A percentile compares a stretch with the other conserved stretches of the same genome.
phyloP scores from a whole-genome alignment of 2,113 vertebrate species.

The Gymnorhina tibicen region DNA sequence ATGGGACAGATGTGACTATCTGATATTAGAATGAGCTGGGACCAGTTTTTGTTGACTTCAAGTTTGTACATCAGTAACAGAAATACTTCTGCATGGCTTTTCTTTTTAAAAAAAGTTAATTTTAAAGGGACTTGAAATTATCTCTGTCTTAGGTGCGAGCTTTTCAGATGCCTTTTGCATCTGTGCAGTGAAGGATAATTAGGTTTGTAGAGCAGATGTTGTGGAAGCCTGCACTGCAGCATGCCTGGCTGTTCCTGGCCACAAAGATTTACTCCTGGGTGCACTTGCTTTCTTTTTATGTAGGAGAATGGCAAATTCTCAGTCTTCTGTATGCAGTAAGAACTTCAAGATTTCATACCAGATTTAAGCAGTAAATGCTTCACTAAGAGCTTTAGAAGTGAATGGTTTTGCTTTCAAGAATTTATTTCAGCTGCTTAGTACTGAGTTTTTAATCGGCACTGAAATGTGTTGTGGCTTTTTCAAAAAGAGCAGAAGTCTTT shows the following conservation, averaged over 20 bases:
- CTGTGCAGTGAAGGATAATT: constrained; percentile 29
- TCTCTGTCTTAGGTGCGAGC: not conserved
- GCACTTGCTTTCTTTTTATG: constrained; percentile 6
- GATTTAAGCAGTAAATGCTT: constrained; percentile 1
- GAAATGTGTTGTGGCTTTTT: not conserved
- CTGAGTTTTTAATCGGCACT: not conserved
- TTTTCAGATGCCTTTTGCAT: constrained; percentile 30
- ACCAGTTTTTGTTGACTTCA: not conserved
- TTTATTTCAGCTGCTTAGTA: not conserved
- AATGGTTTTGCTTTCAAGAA: not conserved
- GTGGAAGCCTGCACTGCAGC: constrained; percentile 33
- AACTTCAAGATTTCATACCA: not conserved
- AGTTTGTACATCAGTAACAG: not conserved
- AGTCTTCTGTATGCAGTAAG: not conserved
- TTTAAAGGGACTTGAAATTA: not conserved
- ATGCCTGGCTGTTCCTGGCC: constrained; percentile 22
- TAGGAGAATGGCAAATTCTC: not conserved
- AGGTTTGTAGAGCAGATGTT: constrained; percentile 61
- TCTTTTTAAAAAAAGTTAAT: not conserved
- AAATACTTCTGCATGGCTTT: not conserved
- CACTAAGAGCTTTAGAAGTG: not conserved
- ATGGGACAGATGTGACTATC: not conserved
- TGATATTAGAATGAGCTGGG: not conserved
- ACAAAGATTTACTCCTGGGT: constrained; percentile 15
- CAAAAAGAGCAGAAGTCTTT: not conserved